Base-by-base conservation (phyloP, 53 echinoderm and acorn worm species). In the Holothuria leucospilota region DNA sequence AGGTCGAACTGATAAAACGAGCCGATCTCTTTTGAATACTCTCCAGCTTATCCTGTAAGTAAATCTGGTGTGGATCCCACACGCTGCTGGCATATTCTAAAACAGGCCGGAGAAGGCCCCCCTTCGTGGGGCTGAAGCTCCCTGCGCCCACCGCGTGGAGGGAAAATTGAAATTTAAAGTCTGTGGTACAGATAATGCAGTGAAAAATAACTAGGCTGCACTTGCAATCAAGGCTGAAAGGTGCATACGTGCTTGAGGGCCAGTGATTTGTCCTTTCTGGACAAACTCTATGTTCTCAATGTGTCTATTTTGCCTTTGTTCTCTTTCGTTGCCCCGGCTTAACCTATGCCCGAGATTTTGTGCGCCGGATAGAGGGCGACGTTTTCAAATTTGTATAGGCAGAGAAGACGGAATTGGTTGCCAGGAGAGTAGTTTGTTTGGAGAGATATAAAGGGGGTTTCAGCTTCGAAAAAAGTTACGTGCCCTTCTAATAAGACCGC, bases 101-200 rank as follows among this genome's bases (percentile, higher is more conserved):
- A n/a, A n/a, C n/a, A n/a, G n/a, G n/a, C n/a, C n/a, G n/a, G n/a
- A n/a, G n/a, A n/a, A n/a, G n/a, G n/a, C n/a, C n/a, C n/a, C 39
- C 30, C 10, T 74, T 86, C 60, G 39, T 62, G 13, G 86, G 86
- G 27, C 59, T 59, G 21, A 85, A 85, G 70, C 59, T 71, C 29
- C 52, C 29, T 61, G 87, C 63, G 2, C 2, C 20, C n/a, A 62
- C 4, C n/a, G 4, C 20, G 20, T 62, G 20, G 62, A n/a, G n/a
- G n/a, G 2, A n/a, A 62, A 1, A 62, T 2, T 62, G n/a, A n/a
- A 20, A 62, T 62, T 2, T 2, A 62, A 20, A 62, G 2, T 2
- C n/a, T 62, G 1, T n/a, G 62, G 62, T 20, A 62, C n/a, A 20
- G n/a, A n/a, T 62, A 20, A 18, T 62, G 20, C 20, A 2, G n/a